phyloP scores from a whole-genome alignment of 2,888 invertebrate species.

The Lobophora halterata region DNA sequence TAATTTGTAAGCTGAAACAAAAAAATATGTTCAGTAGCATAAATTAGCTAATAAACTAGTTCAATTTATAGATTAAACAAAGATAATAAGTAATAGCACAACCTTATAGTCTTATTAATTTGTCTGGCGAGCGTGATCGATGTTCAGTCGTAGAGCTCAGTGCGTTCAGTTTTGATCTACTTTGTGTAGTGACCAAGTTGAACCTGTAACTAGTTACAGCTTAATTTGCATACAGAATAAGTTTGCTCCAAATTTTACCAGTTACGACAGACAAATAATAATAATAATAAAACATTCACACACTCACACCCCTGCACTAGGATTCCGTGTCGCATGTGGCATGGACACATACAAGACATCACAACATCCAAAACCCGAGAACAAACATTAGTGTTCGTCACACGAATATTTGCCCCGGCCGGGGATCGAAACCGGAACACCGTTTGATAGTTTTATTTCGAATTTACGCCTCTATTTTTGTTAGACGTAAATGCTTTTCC shows the following conservation, averaged over 20 bases:
- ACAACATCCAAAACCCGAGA: no score
- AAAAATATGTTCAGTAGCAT: constrained; percentile 12
- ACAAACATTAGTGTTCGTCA: no score
- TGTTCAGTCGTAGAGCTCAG: constrained; percentile 31
- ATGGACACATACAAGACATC: no score
- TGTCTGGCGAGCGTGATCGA: constrained; percentile 31
- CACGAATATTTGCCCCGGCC: no score
- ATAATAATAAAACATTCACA: no score
- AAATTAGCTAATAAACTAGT: constrained; percentile 15
- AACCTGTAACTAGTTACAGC: constrained; percentile 48
- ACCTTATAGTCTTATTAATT: constrained; percentile 28
- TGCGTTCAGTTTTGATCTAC: constrained; percentile 47
- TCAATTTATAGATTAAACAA: constrained; percentile 13
- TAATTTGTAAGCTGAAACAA: constrained; percentile 18
- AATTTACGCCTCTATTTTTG: constrained; percentile 55
- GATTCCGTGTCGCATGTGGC: no score
- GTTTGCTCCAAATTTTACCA: constrained; percentile 59
- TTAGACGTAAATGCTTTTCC: no score
- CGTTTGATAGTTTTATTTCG: constrained; percentile 50
- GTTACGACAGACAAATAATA: constrained; percentile 50
- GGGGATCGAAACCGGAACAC: no score
- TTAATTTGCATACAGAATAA: constrained; percentile 65
- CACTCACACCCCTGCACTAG: no score
- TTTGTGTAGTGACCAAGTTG: constrained; percentile 48
- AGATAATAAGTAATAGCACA: constrained; percentile 18